phyloP scores from a whole-genome alignment of 64 coral and sea anemone species.

The Montipora cactus region DNA sequence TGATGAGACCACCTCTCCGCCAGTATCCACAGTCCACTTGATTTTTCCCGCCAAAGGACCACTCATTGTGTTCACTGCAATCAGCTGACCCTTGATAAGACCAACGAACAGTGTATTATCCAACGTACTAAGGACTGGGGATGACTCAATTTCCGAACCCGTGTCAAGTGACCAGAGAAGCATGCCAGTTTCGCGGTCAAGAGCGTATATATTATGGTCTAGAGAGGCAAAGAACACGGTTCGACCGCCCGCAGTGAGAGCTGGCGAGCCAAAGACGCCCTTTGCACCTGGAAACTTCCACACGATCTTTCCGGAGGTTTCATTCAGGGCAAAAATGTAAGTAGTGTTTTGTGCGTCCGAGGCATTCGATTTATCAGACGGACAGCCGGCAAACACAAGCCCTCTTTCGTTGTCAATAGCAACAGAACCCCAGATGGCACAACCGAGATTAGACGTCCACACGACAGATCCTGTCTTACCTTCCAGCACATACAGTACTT shows the following conservation, averaged over 20 bases:
- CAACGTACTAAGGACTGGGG: conserved; percentile 64
- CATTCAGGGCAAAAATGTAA: conserved; percentile 58
- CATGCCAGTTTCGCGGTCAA: conserved; percentile 71
- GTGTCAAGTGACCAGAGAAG: conserved; percentile 79
- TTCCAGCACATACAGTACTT: conserved; percentile 45
- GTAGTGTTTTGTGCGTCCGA: conserved; percentile 50
- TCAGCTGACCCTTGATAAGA: conserved; percentile 76
- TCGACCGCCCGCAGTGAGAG: conserved; percentile 11
- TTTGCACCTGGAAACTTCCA: conserved; percentile 79
- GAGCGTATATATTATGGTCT: conserved; percentile 81
- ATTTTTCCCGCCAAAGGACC: conserved; percentile 81
- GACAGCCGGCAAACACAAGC: conserved; percentile 53
- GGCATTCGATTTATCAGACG: conserved; percentile 25
- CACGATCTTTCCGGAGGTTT: conserved; percentile 48
- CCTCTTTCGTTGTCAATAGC: conserved; percentile 71
- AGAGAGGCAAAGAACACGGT: conserved; percentile 89
- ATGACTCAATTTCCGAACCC: conserved; percentile 85
- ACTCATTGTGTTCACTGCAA: conserved; percentile 73
- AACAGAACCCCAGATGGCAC: conserved; percentile 71
- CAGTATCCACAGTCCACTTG: conserved; percentile 80
- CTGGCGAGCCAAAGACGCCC: conserved; percentile 71
- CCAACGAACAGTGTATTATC: conserved; percentile 87
- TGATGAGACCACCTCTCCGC: conserved; percentile 84
- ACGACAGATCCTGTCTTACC: conserved; percentile 52
- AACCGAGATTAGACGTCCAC: conserved; percentile 70